These are phyloP conservation scores for Orius insidiosus DNA, from an alignment of 1,140 invertebrate species.

Conservation along the genomic window DNA sequence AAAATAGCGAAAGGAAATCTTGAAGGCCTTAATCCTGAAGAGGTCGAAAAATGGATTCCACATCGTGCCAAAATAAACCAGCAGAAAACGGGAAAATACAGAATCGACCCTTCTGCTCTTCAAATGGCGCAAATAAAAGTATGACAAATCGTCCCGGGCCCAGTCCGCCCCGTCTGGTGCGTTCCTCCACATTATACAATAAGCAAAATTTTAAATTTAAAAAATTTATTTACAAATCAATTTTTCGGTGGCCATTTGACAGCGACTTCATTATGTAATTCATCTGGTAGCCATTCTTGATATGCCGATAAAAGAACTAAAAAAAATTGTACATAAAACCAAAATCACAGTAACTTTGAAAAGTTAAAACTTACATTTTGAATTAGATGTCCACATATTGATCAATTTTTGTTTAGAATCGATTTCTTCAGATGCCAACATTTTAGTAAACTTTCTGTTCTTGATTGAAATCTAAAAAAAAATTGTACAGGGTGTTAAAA, in stretches of 20 bases:
- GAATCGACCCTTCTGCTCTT: conserved; percentile 15
- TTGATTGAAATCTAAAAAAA: conserved; percentile 45
- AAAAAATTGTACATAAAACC: conserved; percentile 15
- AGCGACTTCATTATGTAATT: conserved; percentile 45
- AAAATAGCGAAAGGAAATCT: conserved; percentile 30
- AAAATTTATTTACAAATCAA: not conserved
- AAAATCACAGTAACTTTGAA: too few relatives aligned
- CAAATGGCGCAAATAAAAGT: conserved; percentile 13
- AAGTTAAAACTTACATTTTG: conserved; percentile 44
- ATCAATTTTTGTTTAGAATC: conserved; percentile 40
- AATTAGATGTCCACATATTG: conserved; percentile 47
- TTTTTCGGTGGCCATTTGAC: conserved; percentile 44
- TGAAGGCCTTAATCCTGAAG: conserved; percentile 28
- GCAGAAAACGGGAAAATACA: not conserved
- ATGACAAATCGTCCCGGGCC: conserved; percentile 9
- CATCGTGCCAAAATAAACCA: not conserved
- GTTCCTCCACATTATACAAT: conserved; percentile 6
- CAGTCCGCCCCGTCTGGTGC: not conserved
- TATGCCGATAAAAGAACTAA: conserved; percentile 57
- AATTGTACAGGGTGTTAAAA: conserved; percentile 2
- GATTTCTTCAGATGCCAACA: conserved; percentile 43
- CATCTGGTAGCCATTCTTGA: conserved; percentile 62
- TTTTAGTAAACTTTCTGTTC: conserved; percentile 57
- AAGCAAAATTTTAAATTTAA: not conserved
- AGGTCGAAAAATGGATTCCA: conserved; percentile 11